These are phyloP conservation scores for Chesias legatella DNA, from an alignment of 2,888 invertebrate species.

Conservation along the genomic window DNA sequence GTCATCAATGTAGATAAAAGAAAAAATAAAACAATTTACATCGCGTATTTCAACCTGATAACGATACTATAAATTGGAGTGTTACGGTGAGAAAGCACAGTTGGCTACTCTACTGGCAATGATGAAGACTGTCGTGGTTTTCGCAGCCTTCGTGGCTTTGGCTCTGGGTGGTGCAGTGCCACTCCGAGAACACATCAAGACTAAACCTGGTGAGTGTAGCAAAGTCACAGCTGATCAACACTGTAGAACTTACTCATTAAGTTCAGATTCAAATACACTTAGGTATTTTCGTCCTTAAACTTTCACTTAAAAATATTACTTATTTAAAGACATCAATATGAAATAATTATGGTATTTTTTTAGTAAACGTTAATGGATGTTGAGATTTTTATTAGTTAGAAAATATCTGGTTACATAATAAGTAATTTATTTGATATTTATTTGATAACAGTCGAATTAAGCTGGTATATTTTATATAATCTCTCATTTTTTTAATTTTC, in stretches of 20 bases:
- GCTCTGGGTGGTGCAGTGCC: slow-evolving; percentile 50
- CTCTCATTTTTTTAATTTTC: slow-evolving; percentile 17
- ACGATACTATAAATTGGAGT: slow-evolving; percentile 34
- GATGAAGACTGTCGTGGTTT: slow-evolving; percentile 73
- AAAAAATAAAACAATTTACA: slow-evolving; percentile 3
- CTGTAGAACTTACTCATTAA: too few species aligned
- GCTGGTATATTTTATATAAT: too few species aligned
- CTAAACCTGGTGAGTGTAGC: slow-evolving; percentile 41
- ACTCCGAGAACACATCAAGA: slow-evolving; percentile 33
- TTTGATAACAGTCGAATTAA: too few species aligned
- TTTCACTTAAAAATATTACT: too few species aligned
- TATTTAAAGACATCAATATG: too few species aligned
- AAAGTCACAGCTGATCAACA: too few species aligned
- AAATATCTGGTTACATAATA: too few species aligned
- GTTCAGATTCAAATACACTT: too few species aligned
- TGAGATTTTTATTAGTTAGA: too few species aligned
- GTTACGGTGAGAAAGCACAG: slow-evolving; percentile 40
- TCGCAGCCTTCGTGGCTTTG: slow-evolving; percentile 62
- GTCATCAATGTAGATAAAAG: slow-evolving; percentile 1
- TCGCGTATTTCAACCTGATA: slow-evolving; percentile 10
- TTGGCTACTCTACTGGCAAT: slow-evolving; percentile 49
- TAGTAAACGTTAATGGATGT: too few species aligned
- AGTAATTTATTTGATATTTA: too few species aligned
- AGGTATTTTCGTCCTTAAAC: too few species aligned
- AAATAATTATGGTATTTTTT: background rate